Percentiles rank a stretch among this genome's conserved stretches.
Conservation (phyloP, 2,797 vertebrate genomes). For the Margarornis squamiger region DNA sequence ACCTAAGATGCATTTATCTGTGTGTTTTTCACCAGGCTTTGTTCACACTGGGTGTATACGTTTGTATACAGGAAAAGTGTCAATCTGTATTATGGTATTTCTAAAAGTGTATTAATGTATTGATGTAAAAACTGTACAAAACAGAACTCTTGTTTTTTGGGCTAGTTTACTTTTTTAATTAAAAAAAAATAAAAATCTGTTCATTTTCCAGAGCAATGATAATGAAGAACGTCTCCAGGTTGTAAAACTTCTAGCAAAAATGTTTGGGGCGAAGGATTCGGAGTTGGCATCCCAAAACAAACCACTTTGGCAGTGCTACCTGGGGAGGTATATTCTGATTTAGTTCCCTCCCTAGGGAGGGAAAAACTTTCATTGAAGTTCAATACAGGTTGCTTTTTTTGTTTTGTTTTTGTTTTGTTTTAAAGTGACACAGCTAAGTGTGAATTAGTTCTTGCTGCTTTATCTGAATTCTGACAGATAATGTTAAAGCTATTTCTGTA, state of each 20-base stretch:
- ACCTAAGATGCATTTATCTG: not conserved
- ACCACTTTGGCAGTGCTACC: constrained; percentile 98
- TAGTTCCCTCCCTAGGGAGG: not conserved
- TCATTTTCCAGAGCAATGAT: constrained; percentile 90
- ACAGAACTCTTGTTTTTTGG: not conserved
- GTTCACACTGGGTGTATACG: accelerated
- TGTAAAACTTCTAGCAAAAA: constrained; percentile 97
- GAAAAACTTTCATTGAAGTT: not conserved
- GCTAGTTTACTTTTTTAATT: not conserved
- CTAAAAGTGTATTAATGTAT: not conserved
- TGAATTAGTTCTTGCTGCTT: not conserved
- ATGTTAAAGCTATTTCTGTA: not conserved
- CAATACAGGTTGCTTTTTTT: not conserved
- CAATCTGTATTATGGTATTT: not conserved
- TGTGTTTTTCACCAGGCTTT: not conserved
- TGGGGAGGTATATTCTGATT: constrained; percentile 85
- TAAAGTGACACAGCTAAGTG: not conserved
- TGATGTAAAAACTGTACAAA: not conserved
- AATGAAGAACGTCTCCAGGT: constrained; percentile 98
- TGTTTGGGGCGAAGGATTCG: constrained; percentile 98
- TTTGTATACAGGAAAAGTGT: not conserved
- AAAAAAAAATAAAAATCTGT: not conserved
- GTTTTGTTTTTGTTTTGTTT: not conserved
- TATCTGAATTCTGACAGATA: constrained; percentile 1
- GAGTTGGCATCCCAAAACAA: constrained; percentile 97